Percentiles rank a stretch among this genome's conserved stretches.
Evolutionary conservation across 1,140 invertebrate genomes (phyloP).

Genomic region (Leptestheria dahalacensis): DNA sequence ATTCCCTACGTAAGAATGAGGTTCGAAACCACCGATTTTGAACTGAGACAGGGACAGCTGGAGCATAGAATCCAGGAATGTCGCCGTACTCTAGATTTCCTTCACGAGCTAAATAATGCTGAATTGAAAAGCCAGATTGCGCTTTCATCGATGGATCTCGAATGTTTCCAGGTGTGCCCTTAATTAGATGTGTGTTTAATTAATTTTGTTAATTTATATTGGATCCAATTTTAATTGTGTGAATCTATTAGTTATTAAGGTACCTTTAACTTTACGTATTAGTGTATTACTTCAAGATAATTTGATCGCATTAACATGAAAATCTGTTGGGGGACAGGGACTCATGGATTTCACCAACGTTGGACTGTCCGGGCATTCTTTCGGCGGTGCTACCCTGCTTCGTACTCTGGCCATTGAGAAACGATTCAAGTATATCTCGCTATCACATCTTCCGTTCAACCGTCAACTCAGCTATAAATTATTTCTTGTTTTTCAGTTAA

Average conservation of each 20-base stretch:
- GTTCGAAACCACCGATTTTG: slow-evolving; percentile 13
- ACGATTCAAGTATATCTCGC: slow-evolving; percentile 38
- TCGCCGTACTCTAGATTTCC: slow-evolving; percentile 34
- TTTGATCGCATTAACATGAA: neutral
- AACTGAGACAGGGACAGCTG: slow-evolving; percentile 24
- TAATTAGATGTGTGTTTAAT: no score
- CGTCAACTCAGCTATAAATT: no score
- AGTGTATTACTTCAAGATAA: slow-evolving; percentile 9
- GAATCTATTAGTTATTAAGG: no score
- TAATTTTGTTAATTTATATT: slow-evolving; percentile 22
- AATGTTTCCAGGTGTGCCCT: slow-evolving; percentile 9
- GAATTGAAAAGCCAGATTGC: slow-evolving; percentile 33
- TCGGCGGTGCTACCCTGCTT: slow-evolving; percentile 46
- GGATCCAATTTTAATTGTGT: slow-evolving; percentile 12
- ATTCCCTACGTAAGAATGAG: slow-evolving; percentile 4
- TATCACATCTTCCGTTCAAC: no score
- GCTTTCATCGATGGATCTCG: slow-evolving; percentile 25
- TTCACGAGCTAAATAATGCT: slow-evolving; percentile 38
- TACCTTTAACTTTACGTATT: neutral
- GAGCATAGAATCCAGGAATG: slow-evolving; percentile 37
- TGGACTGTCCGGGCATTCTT: slow-evolving; percentile 46
- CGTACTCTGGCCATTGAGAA: slow-evolving; percentile 35
- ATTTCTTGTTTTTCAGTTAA: no score
- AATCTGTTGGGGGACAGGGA: slow-evolving; percentile 26
- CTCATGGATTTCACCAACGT: slow-evolving; percentile 37